These are phyloP conservation scores for Steatornis caripensis DNA, from an alignment of 2,113 vertebrate species.

Conservation along the genomic window DNA sequence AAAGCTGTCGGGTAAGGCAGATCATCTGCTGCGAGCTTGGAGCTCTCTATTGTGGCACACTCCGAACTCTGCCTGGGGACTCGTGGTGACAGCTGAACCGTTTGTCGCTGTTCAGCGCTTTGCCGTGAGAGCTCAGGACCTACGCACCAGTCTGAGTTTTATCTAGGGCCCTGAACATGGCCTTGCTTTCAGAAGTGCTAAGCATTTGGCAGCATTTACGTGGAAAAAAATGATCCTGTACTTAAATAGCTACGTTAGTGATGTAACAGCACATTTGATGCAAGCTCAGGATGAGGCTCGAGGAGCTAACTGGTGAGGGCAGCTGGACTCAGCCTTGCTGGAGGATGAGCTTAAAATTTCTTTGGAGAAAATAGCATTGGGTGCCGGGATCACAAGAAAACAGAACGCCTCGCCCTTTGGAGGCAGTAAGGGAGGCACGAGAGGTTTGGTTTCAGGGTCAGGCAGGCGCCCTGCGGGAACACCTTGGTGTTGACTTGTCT, in stretches of 20 bases:
- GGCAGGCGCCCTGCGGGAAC: background rate
- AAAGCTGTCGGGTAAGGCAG: background rate
- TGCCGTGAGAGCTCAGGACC: background rate
- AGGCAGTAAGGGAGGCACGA: background rate
- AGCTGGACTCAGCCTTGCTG: background rate
- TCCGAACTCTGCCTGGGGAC: background rate
- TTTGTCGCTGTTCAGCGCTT: background rate
- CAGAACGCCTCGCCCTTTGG: background rate
- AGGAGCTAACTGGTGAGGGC: background rate
- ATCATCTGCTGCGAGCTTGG: background rate
- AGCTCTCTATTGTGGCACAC: background rate
- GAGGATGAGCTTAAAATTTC: background rate
- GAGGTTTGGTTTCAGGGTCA: background rate
- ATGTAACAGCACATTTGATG: background rate
- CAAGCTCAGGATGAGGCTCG: background rate
- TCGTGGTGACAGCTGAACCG: rapidly evolving
- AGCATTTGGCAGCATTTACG: background rate
- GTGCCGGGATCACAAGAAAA: background rate
- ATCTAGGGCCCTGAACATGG: background rate
- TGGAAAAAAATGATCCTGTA: background rate
- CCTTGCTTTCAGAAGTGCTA: background rate
- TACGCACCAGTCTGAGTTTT: rapidly evolving
- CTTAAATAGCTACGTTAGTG: background rate
- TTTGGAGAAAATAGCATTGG: background rate
- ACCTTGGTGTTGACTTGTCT: background rate